phyloP scores from a whole-genome alignment of 2,113 vertebrate genomes.

The Varanus komodoensis region DNA sequence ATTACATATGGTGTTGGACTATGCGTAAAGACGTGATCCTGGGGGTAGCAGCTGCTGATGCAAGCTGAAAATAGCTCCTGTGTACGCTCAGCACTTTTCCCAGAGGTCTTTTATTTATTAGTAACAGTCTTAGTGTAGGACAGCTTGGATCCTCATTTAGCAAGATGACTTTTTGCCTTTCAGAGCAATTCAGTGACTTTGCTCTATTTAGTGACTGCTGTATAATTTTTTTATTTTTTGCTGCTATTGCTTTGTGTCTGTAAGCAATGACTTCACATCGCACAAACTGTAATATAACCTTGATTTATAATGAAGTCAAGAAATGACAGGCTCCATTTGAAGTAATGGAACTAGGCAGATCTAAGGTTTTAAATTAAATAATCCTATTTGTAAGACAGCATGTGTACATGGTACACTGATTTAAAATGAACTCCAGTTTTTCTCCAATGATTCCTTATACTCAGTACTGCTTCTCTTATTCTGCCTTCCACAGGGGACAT shows the following conservation, averaged over 20 bases:
- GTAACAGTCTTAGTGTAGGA: conserved; percentile 81
- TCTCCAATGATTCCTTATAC: conserved; percentile 52
- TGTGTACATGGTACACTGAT: conserved; percentile 77
- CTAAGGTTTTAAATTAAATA: conserved; percentile 83
- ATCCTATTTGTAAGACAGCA: conserved; percentile 82
- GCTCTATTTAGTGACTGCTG: conserved; percentile 82
- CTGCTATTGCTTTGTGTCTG: conserved; percentile 56
- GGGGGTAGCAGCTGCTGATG: conserved; percentile 96
- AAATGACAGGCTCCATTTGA: conserved; percentile 77
- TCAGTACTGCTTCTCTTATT: conserved; percentile 47
- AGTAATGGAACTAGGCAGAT: conserved; percentile 81
- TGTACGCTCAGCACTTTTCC: conserved; percentile 92
- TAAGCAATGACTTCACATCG: conserved; percentile 75
- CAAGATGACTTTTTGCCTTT: conserved; percentile 84
- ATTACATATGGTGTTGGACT: conserved; percentile 92
- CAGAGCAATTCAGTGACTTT: conserved; percentile 79
- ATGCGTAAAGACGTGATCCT: conserved; percentile 89
- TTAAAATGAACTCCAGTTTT: conserved; percentile 78
- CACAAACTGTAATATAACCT: conserved; percentile 77
- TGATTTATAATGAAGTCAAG: conserved; percentile 81
- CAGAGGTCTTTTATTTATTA: conserved; percentile 92
- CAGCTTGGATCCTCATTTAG: conserved; percentile 83
- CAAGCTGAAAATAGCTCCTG: conserved; percentile 96
- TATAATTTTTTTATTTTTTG: conserved; percentile 75
- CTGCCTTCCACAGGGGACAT: conserved; percentile 49